Conservation (phyloP, 2,113 vertebrate species). For the western clawed frog (Xenopus tropicalis) region UCB_Xtro_10.0 CM004444.2:173336001-173336500, state of each 20-base stretch:
- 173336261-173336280: background rate
- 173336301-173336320: slow-evolving; percentile 31
- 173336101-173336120: too few relatives aligned
- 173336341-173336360: slow-evolving; percentile 16
- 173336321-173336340: background rate
- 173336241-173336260: background rate
- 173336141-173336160: background rate
- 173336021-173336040: too few relatives aligned
- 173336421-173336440: slow-evolving; percentile 45
- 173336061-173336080: too few relatives aligned
- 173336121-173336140: too few relatives aligned
- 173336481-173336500: slow-evolving; percentile 41
- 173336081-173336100: too few relatives aligned
- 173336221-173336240: slow-evolving; percentile 21
- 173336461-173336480: slow-evolving; percentile 47
- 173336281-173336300: slow-evolving; percentile 11
- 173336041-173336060: too few relatives aligned
- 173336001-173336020: too few relatives aligned
- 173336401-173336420: slow-evolving; percentile 31
- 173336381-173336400: slow-evolving; percentile 39
- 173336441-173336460: slow-evolving; percentile 54
- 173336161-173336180: background rate
- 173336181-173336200: background rate
- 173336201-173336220: background rate
- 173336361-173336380: slow-evolving; percentile 30